Base-by-base conservation (phyloP, 1,140 invertebrate genomes). In the Aphidius gifuensis region DNA sequence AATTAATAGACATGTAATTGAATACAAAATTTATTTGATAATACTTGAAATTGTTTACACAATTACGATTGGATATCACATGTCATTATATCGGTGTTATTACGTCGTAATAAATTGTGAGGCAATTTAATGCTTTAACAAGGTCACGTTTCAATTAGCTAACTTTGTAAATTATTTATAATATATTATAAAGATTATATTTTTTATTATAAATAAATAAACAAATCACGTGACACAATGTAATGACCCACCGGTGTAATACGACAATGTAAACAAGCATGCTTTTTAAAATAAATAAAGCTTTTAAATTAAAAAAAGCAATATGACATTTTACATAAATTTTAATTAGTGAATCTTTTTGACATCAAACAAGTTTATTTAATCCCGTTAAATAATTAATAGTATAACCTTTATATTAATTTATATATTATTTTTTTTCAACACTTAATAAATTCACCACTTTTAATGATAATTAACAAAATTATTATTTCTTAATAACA, bases 281-380 rank as follows among this genome's bases (percentile, higher is more conserved):
- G 23, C 23, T 16, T 16, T 16, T 16, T 16, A 16, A 16, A 16
- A 16, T 16, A 16, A 16, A 16, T 16, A 16, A 16, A 16, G 1
- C 1, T 16, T 16, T 16, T 16, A 16, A 16, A 16, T 16, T 16
- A 16, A 16, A 16, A 16, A 16, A 16, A 16, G 16, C 16, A 16
- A 16, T 16, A 16, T 16, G 16, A 16, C 23, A 32, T 32, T 32
- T 32, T 32, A 32, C 23, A 32, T 32, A 32, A 68, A 64, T 64
- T 63, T 66, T 64, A 67, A 62, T 65, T 59, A 66, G 67, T 67
- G 64, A 74, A 71, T 72, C 72, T 70, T 68, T 70, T 74, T 72
- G 72, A 72, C 67, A 72, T 74, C 65, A 72, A 70, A 71, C 70
- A 66, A 65, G 67, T 68, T 62, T 64, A 64, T 58, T 58, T 42